Base-by-base conservation (phyloP, 2,797 vertebrate genomes). In the Rhinatrema bivittatum region DNA sequence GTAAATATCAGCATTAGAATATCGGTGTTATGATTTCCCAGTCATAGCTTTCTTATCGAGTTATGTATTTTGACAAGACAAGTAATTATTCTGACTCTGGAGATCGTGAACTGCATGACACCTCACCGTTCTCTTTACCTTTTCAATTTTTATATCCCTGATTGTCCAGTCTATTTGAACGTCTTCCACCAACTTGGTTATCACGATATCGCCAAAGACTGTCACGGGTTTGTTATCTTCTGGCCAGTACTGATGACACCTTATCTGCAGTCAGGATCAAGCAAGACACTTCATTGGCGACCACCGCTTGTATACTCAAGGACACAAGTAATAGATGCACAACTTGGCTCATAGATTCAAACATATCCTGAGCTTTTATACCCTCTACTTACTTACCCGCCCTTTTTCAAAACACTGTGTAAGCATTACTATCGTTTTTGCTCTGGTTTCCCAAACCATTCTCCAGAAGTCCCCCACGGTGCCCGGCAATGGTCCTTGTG, bases 401-500 rank as follows among this genome's bases (percentile, higher is more conserved):
- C 93, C 94, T 81, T 98, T 99, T 68, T 98, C 94, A 53, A 91
- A 96, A 64, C 96, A 99, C 20, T 96, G 94, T 8, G 94, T 94
- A 43, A 98, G 87, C 96, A 97, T 98, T 45, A 93, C 90, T 20
- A 99, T 82, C 36, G 91, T 94, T 78, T 86, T 91, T 3, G 93
- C 87, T 70, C 91, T 86, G 0, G 96, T 98, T 71, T 99, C 94
- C 94, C 94, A 98, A 36, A 99, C 91, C 96, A 99, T 98, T 75
- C 94, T 89, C 94, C 96, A 97, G 62, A 99, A 99, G 72, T 98
- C 96, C 1, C 92, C 94, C 56, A 99, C 94, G 1, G 96, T 99
- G 62, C 94, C 91, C 19, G 94, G 91, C 46, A 99, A 76, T 11
- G 96, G 94, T 23, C 94, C 94, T 78, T 99, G 96, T 39, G 94